Conservation (phyloP, 2,888 invertebrate genomes). For the Melipona beecheii region DNA sequence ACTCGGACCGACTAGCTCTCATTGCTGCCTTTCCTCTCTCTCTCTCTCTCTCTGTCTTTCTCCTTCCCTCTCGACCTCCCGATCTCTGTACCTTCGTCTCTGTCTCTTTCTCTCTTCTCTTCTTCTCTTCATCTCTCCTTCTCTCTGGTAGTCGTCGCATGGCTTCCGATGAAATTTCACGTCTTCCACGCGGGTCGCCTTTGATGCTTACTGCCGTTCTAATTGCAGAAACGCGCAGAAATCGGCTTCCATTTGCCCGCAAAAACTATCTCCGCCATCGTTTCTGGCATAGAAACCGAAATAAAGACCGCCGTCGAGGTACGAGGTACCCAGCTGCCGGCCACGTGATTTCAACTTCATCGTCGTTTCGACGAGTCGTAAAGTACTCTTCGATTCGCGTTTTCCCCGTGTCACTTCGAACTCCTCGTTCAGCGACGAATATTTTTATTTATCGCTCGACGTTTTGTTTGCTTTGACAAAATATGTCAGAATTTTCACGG, state of each 20-base stretch:
- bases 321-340: neutral
- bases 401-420: neutral
- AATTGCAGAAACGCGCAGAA: conserved; percentile 71
- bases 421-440: neutral
- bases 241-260: conserved; percentile 63
- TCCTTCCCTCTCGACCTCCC: conserved; percentile 13
- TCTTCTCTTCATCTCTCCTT: conserved; percentile 14
- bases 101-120: conserved; percentile 1
- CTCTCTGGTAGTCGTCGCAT: conserved; percentile 67
- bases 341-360: neutral
- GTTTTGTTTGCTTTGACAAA: too few relatives aligned
- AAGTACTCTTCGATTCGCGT: neutral
- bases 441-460: neutral
- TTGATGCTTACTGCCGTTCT: conserved; percentile 74
- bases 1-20: conserved; percentile 76
- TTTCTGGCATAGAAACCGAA: conserved; percentile 27
- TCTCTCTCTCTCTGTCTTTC: conserved; percentile 11
- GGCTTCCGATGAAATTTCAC: conserved; percentile 81
- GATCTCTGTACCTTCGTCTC: neutral
- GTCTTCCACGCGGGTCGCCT: conserved; percentile 75
- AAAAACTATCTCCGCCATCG: conserved; percentile 45
- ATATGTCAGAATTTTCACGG: neutral
- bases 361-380: neutral
- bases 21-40: conserved; percentile 58
- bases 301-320: conserved; percentile 16